A percentile compares a stretch with the other conserved stretches of the same genome.
Conservation (phyloP, 2,797 vertebrate species). For the Paedocypris micromegethes region DNA sequence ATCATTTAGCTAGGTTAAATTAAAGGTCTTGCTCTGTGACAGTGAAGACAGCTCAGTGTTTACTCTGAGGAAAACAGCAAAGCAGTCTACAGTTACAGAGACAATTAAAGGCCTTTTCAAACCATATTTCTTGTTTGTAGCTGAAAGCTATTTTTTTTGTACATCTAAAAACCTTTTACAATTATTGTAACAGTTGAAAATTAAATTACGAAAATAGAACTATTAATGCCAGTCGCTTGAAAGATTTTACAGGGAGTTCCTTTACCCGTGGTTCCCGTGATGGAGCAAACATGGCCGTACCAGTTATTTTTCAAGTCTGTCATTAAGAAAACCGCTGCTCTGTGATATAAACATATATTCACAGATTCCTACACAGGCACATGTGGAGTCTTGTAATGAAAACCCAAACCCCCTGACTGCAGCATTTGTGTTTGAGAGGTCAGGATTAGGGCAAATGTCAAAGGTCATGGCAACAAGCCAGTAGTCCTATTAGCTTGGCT, state of each 20-base stretch:
- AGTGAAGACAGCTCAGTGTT: too few species aligned
- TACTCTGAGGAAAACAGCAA: too few species aligned
- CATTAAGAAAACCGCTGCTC: conserved; percentile 35
- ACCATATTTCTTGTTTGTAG: too few species aligned
- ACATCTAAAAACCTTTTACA: too few species aligned
- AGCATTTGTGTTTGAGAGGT: conserved; percentile 39
- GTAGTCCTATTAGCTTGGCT: conserved; percentile 19
- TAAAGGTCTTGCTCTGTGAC: too few species aligned
- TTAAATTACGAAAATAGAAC: too few species aligned
- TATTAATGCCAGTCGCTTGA: too few species aligned
- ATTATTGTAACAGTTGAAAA: too few species aligned
- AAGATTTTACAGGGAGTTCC: neutral
- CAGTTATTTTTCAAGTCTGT: conserved; percentile 33
- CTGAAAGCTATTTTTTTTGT: too few species aligned
- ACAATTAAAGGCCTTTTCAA: too few species aligned
- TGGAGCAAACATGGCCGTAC: conserved; percentile 27
- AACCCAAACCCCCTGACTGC: conserved; percentile 8
- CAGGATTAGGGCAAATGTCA: conserved; percentile 41
- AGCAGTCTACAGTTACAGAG: too few species aligned
- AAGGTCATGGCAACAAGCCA: conserved; percentile 34
- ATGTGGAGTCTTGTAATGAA: conserved; percentile 20
- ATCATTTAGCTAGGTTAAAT: too few species aligned
- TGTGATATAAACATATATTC: conserved; percentile 12
- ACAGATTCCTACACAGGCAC: conserved; percentile 6
- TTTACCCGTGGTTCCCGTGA: conserved; percentile 11